Conservation (phyloP, 1,140 invertebrate genomes). For the Liolophura sinensis region DNA sequence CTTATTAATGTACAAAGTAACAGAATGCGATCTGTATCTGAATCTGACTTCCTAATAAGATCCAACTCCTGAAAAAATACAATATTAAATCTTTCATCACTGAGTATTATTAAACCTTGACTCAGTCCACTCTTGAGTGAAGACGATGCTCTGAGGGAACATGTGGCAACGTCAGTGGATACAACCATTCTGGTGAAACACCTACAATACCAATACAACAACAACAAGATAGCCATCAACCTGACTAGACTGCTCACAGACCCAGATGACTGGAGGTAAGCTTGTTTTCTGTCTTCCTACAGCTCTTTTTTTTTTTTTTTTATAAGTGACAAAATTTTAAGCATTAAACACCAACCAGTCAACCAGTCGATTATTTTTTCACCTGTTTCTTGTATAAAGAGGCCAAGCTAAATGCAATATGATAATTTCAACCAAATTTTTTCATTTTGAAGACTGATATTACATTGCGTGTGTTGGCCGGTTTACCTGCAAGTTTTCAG, state of each 20-base stretch:
- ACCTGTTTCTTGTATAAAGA: too few relatives aligned
- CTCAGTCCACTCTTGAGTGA: slow-evolving; percentile 30
- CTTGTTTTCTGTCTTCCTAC: not conserved
- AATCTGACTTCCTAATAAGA: not conserved
- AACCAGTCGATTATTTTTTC: too few relatives aligned
- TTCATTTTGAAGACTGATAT: too few relatives aligned
- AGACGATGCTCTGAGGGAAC: slow-evolving; percentile 33
- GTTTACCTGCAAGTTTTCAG: too few relatives aligned
- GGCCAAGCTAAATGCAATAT: too few relatives aligned
- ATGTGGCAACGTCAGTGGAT: slow-evolving; percentile 24
- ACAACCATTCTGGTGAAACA: slow-evolving; percentile 23
- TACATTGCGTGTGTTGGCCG: too few relatives aligned
- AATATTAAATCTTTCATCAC: not conserved
- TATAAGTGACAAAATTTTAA: slow-evolving; percentile 4
- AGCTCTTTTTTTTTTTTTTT: not conserved
- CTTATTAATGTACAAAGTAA: too few relatives aligned
- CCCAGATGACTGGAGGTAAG: slow-evolving; percentile 36
- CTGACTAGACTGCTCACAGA: slow-evolving; percentile 11
- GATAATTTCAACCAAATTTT: too few relatives aligned
- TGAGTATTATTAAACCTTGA: slow-evolving; percentile 6
- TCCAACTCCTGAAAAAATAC: not conserved
- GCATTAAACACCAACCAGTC: too few relatives aligned
- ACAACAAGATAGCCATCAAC: slow-evolving; percentile 27
- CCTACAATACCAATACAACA: slow-evolving; percentile 36
- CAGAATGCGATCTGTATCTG: not conserved